phyloP scores from a whole-genome alignment of 2,797 vertebrate genomes.

The Clarias platycephalus region DNA sequence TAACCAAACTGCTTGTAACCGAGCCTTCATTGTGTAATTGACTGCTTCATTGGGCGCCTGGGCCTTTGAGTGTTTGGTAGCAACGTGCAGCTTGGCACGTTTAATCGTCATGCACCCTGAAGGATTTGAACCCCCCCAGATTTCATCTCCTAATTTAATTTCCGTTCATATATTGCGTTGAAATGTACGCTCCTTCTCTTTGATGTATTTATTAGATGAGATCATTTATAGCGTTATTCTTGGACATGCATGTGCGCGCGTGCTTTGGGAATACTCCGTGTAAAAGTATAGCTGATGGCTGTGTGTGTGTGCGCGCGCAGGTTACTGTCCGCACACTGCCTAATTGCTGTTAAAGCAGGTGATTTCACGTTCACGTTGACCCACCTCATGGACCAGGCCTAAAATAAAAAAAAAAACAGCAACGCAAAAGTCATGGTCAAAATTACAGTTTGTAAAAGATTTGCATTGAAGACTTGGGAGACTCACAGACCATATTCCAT shows the following conservation, averaged over 20 bases:
- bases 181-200: too few relatives aligned
- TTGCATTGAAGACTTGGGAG: background rate
- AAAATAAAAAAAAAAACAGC: background rate
- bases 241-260: background rate
- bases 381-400: background rate
- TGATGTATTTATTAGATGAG: background rate
- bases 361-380: slow-evolving; percentile 10
- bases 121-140: background rate
- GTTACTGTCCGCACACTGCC: slow-evolving; percentile 3
- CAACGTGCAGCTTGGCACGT: background rate
- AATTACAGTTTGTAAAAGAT: background rate
- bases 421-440: background rate
- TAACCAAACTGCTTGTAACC: background rate
- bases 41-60: slow-evolving; percentile 25
- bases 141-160: background rate
- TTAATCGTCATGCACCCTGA: background rate
- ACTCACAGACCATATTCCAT: background rate
- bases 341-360: slow-evolving; percentile 45
- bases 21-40: slow-evolving; percentile 9
- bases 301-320: background rate
- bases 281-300: background rate
- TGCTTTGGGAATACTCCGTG: background rate
- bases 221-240: background rate
- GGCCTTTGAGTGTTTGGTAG: slow-evolving; percentile 33
- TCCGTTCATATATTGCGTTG: background rate